A percentile compares a stretch with the other conserved stretches of the same genome.
Evolutionary conservation across 92 coral and sea anemone genomes (phyloP).

Genomic region (Anthopleura xanthogrammica): DNA sequence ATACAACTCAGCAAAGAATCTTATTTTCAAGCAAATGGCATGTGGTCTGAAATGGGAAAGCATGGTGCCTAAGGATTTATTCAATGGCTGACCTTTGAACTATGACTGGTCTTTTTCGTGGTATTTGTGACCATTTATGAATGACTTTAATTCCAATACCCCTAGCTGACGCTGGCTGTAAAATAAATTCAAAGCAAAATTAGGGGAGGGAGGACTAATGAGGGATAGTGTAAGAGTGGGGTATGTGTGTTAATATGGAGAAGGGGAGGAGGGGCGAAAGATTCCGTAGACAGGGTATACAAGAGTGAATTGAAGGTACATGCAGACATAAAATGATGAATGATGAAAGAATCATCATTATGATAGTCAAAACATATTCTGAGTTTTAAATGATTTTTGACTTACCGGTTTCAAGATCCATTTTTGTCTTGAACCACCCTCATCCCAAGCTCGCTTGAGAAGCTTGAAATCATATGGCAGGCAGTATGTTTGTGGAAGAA

Average conservation of each 20-base stretch:
- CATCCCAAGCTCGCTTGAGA: conserved; percentile 97
- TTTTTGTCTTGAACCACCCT: conserved; percentile 88
- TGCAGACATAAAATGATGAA: no score
- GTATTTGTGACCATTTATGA: conserved; percentile 97
- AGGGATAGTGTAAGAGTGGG: background rate
- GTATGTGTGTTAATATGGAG: no score
- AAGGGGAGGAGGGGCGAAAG: no score
- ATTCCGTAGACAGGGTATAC: no score
- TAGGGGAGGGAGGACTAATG: background rate
- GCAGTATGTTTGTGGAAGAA: conserved; percentile 91
- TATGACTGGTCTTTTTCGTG: conserved; percentile 90
- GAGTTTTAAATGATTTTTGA: background rate
- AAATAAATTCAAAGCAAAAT: background rate
- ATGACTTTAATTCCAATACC: conserved; percentile 95
- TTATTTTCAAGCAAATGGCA: no score
- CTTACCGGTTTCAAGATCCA: conserved; percentile 98
- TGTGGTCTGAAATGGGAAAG: no score
- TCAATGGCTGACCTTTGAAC: conserved; percentile 71
- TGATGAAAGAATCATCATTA: no score
- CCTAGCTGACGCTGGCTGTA: conserved; percentile 97
- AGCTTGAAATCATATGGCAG: conserved; percentile 93
- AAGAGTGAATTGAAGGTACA: no score
- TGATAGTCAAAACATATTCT: background rate
- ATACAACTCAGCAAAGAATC: no score
- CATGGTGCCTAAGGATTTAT: no score